These are phyloP conservation scores for Meda fulgida DNA, from an alignment of 2,797 vertebrate genomes.

Conservation along the genomic window DNA sequence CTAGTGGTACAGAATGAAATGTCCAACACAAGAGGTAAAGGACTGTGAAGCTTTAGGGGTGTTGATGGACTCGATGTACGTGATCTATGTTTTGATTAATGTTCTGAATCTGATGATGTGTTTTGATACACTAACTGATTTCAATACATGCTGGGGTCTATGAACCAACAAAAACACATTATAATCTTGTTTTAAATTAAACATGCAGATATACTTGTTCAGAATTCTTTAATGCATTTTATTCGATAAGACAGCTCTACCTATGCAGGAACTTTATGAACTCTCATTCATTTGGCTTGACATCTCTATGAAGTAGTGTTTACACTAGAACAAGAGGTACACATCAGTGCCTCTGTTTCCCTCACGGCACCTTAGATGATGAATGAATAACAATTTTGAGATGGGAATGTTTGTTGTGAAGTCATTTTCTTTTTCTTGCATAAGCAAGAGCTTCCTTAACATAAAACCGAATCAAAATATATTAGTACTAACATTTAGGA, in stretches of 20 bases:
- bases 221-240: neutral
- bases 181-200: neutral
- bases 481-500: neutral
- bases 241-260: slow-evolving; percentile 25
- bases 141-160: neutral
- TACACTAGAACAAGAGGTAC: slow-evolving; percentile 33
- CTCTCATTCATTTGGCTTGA: slow-evolving; percentile 24
- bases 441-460: slow-evolving; percentile 1
- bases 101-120: neutral
- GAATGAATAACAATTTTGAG: slow-evolving; percentile 1
- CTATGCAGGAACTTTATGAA: slow-evolving; percentile 13
- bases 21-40: too few species aligned
- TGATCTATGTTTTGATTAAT: too few species aligned
- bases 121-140: neutral
- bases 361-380: neutral
- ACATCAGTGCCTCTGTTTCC: slow-evolving; percentile 9
- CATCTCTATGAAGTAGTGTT: slow-evolving; percentile 22
- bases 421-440: neutral
- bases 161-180: neutral
- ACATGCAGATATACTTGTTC: neutral
- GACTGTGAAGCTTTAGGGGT: too few species aligned
- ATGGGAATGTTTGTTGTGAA: slow-evolving; percentile 8
- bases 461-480: neutral
- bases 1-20: too few species aligned
- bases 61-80: too few species aligned